These are phyloP conservation scores for Mystacornis crossleyi DNA, from an alignment of 2,113 vertebrate genomes.

Conservation along the genomic window DNA sequence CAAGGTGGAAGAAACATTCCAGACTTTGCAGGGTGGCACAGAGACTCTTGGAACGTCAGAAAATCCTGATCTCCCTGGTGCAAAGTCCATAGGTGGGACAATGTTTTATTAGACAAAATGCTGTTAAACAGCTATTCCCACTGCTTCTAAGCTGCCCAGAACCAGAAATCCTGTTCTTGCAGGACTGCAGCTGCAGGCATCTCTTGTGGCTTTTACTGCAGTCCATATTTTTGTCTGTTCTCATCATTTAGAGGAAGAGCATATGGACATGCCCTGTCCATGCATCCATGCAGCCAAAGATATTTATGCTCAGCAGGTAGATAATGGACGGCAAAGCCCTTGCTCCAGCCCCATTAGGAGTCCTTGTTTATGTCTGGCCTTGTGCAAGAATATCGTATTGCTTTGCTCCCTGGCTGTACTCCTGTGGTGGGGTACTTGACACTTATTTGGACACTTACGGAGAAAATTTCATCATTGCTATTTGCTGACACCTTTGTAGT, in stretches of 20 bases:
- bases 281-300: neutral
- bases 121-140: neutral
- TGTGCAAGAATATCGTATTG: neutral
- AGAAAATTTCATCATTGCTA: neutral
- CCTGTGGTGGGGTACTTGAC: neutral
- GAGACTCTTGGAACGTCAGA: neutral
- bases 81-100: neutral
- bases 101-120: neutral
- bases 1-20: neutral
- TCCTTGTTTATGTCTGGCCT: neutral
- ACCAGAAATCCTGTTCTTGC: neutral
- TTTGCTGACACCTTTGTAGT: neutral
- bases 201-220: neutral
- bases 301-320: neutral
- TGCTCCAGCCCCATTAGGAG: neutral
- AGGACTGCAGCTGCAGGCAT: neutral
- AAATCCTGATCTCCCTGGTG: neutral
- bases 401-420: neutral
- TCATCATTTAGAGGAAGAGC: neutral
- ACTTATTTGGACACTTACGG: neutral
- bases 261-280: neutral
- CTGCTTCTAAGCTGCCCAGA: neutral
- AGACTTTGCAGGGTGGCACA: neutral
- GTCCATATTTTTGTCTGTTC: neutral
- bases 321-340: neutral